phyloP scores from a whole-genome alignment of 2,113 vertebrate genomes.

The Daphoenositta chrysoptera region DNA sequence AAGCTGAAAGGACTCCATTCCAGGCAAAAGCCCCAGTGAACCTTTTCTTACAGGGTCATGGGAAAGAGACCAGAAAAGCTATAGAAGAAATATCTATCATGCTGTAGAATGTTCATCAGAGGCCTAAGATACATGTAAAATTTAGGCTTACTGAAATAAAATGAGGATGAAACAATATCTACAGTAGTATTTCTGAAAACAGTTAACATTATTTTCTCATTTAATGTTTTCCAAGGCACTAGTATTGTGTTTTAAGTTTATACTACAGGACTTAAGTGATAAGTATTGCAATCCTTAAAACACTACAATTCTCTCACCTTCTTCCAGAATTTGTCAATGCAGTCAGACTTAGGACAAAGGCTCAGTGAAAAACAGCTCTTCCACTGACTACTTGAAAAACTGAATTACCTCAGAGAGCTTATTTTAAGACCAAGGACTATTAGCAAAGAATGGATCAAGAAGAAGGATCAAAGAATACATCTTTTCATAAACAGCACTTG shows the following conservation, averaged over 20 bases:
- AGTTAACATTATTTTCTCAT: background rate
- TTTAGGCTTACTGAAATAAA: background rate
- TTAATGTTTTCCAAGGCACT: background rate
- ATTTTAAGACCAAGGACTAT: background rate
- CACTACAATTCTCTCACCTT: background rate
- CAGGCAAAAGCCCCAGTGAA: background rate
- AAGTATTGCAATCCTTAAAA: background rate
- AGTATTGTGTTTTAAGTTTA: background rate
- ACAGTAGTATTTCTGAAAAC: background rate
- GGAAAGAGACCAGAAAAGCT: background rate
- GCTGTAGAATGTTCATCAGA: background rate
- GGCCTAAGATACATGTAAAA: background rate
- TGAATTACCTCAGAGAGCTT: background rate
- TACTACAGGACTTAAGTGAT: background rate
- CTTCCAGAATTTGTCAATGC: background rate
- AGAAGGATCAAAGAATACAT: background rate
- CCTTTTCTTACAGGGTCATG: background rate
- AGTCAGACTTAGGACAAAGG: background rate
- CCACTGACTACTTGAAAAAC: background rate
- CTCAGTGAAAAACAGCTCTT: background rate
- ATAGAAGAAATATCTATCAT: background rate
- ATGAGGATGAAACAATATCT: background rate
- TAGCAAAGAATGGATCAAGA: background rate
- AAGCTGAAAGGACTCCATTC: background rate
- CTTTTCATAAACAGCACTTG: background rate